Evolutionary conservation across 2,113 vertebrate genomes (phyloP), one percentile per base, ranked within the genome.

Genomic region (Colaptes auratus): DNA sequence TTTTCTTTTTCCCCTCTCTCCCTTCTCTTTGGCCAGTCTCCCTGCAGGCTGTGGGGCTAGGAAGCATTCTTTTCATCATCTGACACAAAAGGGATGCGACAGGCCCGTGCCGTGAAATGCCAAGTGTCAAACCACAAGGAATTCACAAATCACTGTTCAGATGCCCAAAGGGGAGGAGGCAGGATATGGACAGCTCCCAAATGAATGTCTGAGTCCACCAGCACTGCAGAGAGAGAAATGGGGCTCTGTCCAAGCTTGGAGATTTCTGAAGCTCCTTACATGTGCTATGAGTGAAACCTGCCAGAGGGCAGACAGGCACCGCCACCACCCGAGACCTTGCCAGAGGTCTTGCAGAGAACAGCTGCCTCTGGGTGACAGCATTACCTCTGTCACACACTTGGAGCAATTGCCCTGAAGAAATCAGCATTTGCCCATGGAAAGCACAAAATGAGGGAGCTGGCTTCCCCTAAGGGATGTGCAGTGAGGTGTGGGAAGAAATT

Each of bases 1-100:
- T 84, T 78, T 55, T 23, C 73, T 64, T 67, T 5, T 1, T 6
- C 42, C 21, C 7, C 5, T 44, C 28, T 35, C 74, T 30, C 25
- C 73, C 66, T 73, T 42, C 60, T 86, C 59, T 87, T 42, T 87
- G 42, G 18, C 50, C 58, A 50, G 33, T 83, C 24, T 90, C 65
- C 52, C 31, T 56, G 64, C 27, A 86, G 50, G 31, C 70, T 2
- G 3, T 3, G 65, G 76, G 8, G 2, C 44, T 60, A 39, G 67
- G 50, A 92, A 80, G 77, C 69, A 33, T 70, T 63, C 33, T 46
- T 92, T 94, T 86, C 85, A 52, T 56, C 15, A 18, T 39, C 56
- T 80, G 82, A 86, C 76, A 53, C 55, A 92, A 89, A 96, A 64
- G 67, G n/a, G 69, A 85, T 80, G 55, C 71, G 73, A 95, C 91